Conservation (phyloP, 2,888 invertebrate genomes). For the Liposcelis brunnea region DNA sequence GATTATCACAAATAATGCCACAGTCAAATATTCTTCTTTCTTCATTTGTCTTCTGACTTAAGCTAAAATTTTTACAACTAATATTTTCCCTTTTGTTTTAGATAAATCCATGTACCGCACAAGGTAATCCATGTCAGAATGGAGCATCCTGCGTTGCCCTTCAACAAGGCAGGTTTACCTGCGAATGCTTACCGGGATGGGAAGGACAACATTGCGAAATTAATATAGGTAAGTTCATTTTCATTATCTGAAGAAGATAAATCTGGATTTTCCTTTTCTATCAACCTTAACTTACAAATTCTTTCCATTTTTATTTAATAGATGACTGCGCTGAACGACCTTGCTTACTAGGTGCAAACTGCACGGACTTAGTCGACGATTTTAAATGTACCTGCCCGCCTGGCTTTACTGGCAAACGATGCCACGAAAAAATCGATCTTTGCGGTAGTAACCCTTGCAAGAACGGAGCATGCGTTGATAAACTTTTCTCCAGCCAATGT, state of each 20-base stretch:
- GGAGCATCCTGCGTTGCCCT: conserved; percentile 77
- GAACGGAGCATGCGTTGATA: conserved; percentile 85
- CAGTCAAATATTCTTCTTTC: too few species aligned
- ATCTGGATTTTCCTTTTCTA: too few species aligned
- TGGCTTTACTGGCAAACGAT: conserved; percentile 90
- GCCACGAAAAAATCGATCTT: conserved; percentile 86
- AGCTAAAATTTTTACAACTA: conserved; percentile 1
- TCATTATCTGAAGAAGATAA: too few species aligned
- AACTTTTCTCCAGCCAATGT: conserved; percentile 69
- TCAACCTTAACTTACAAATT: not conserved
- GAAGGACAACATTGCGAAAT: conserved; percentile 87
- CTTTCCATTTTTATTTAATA: too few species aligned
- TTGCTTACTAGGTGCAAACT: conserved; percentile 75
- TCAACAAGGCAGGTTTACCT: conserved; percentile 82
- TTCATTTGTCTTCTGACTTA: conserved; percentile 6
- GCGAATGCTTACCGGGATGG: conserved; percentile 94
- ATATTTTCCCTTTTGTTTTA: conserved; percentile 24
- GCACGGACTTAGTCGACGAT: conserved; percentile 87
- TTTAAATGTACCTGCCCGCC: conserved; percentile 85
- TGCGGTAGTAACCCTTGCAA: conserved; percentile 81
- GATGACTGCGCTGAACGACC: conserved; percentile 89
- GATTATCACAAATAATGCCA: too few species aligned
- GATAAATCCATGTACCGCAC: conserved; percentile 80
- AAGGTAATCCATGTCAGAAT: conserved; percentile 80
- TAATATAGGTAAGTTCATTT: conserved; percentile 38